phyloP scores from a whole-genome alignment of 2,797 vertebrate genomes.

The Pelodytes ibericus region DNA sequence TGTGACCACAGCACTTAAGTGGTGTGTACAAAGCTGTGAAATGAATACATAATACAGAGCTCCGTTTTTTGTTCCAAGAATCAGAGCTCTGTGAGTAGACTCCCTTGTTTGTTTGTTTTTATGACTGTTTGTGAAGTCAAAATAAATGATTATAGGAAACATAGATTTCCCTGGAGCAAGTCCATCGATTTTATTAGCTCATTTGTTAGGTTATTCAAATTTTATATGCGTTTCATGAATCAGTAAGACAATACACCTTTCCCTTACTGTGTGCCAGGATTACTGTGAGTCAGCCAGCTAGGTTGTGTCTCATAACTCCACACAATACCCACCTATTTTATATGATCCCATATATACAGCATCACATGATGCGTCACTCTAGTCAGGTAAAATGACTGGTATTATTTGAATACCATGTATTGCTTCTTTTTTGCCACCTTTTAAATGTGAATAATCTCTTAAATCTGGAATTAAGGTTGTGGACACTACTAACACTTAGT shows the following conservation, averaged over 20 bases:
- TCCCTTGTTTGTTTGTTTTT: too few species aligned
- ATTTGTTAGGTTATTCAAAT: too few species aligned
- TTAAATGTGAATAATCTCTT: conserved; percentile 3
- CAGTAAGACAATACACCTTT: neutral
- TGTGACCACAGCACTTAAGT: too few species aligned
- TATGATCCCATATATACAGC: neutral
- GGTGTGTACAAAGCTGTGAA: too few species aligned
- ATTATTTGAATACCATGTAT: neutral
- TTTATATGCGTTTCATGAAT: too few species aligned
- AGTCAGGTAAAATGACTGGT: neutral
- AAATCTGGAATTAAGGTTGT: neutral
- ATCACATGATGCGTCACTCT: neutral
- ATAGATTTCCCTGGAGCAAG: too few species aligned
- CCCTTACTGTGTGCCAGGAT: neutral
- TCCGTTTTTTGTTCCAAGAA: too few species aligned
- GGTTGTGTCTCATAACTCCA: neutral
- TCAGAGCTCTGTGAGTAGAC: too few species aligned
- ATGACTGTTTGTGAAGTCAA: too few species aligned
- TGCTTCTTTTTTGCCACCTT: neutral
- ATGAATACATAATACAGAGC: too few species aligned
- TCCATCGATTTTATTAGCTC: too few species aligned
- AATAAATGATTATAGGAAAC: too few species aligned
- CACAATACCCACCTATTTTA: neutral
- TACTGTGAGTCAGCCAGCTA: neutral
- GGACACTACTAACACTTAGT: neutral